A percentile compares a stretch with the other conserved stretches of the same genome.
These are phyloP conservation scores for Sebastes itinus DNA, from an alignment of 2,797 vertebrate genomes.

Conservation along the genomic window DNA sequence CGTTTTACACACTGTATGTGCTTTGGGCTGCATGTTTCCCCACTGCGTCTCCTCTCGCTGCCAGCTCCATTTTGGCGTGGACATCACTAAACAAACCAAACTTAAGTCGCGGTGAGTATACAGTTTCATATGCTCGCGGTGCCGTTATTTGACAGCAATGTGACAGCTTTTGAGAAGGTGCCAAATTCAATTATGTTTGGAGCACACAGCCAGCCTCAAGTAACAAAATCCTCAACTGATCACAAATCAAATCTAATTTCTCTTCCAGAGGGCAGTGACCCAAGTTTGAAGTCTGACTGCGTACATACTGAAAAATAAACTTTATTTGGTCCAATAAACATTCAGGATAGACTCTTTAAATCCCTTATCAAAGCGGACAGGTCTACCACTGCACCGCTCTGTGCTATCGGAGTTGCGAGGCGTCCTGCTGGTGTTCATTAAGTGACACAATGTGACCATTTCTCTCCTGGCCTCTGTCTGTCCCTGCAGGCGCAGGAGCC, in stretches of 20 bases:
- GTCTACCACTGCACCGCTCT: slow-evolving; percentile 12
- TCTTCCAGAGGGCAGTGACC: slow-evolving; percentile 38
- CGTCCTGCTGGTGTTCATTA: slow-evolving; percentile 62
- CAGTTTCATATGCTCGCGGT: slow-evolving; percentile 8
- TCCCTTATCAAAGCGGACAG: slow-evolving; percentile 50
- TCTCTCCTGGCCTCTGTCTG: slow-evolving; percentile 35
- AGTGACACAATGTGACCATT: slow-evolving; percentile 41
- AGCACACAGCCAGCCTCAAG: slow-evolving; percentile 39
- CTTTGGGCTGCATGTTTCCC: not conserved
- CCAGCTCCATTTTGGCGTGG: slow-evolving; percentile 16
- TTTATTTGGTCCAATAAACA: slow-evolving; percentile 48
- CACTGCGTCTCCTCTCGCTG: not conserved
- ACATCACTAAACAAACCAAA: slow-evolving; percentile 23
- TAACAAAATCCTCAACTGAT: slow-evolving; percentile 48
- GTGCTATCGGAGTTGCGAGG: slow-evolving; percentile 34
- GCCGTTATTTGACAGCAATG: slow-evolving; percentile 47
- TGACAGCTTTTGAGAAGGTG: slow-evolving; percentile 55
- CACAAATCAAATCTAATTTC: slow-evolving; percentile 59
- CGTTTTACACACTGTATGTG: not conserved
- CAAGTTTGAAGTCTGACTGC: slow-evolving; percentile 40
- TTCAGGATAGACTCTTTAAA: slow-evolving; percentile 36
- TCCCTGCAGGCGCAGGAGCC: slow-evolving; percentile 49
- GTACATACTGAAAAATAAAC: slow-evolving; percentile 36
- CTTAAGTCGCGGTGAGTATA: slow-evolving; percentile 1
- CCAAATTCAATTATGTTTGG: slow-evolving; percentile 61